A percentile compares a stretch with the other conserved stretches of the same genome.
These are phyloP conservation scores for Sylvilagus floridanus DNA, from an alignment of 2,797 vertebrate species.

Conservation along the genomic window DNA sequence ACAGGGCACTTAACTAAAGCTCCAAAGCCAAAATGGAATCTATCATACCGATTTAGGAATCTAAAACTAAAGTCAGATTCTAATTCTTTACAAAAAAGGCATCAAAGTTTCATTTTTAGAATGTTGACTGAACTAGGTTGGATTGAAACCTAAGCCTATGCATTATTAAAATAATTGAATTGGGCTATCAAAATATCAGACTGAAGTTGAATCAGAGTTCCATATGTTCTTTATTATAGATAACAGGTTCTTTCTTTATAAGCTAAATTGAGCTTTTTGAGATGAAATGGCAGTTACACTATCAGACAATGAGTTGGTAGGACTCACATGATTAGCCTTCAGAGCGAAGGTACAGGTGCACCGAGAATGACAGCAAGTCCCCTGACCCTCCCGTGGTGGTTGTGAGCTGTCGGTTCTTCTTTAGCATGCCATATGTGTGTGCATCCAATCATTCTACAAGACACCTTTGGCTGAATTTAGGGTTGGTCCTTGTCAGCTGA, in stretches of 20 bases:
- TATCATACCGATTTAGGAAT: conserved; percentile 25
- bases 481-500: not conserved
- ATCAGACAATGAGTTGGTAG: conserved; percentile 33
- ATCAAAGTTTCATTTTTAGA: conserved; percentile 63
- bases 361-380: not conserved
- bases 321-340: not conserved
- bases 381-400: not conserved
- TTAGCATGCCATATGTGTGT: not conserved
- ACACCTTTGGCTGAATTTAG: not conserved
- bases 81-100: conserved; percentile 64
- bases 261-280: conserved; percentile 60
- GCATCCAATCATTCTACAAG: not conserved
- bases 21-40: conserved; percentile 55
- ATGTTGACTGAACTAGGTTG: conserved; percentile 52
- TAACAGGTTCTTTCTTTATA: conserved; percentile 53
- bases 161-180: conserved; percentile 74
- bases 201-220: conserved; percentile 40
- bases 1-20: conserved; percentile 29
- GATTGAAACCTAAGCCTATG: conserved; percentile 60
- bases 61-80: conserved; percentile 58
- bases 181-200: conserved; percentile 67
- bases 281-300: not conserved
- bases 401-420: not conserved
- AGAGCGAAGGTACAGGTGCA: not conserved
- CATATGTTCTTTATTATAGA: conserved; percentile 54